A percentile compares a stretch with the other conserved stretches of the same genome.
Evolutionary conservation across 1,140 invertebrate species (phyloP).

Genomic region (Pseudomyrmex dendroicus): DNA sequence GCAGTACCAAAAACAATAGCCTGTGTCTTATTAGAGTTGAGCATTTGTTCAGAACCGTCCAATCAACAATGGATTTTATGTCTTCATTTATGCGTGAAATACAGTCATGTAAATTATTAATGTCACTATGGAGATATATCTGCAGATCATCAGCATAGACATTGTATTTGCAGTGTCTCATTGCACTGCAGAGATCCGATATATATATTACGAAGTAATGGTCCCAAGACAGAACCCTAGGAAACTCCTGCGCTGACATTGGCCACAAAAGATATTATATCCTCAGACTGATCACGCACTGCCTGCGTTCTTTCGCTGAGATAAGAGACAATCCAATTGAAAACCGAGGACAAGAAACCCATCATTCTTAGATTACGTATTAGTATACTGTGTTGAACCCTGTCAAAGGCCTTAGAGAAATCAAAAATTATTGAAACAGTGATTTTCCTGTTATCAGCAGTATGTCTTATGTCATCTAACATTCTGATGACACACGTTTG

Average conservation of each 20-base stretch:
- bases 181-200: not conserved
- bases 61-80: not conserved
- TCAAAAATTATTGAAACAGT: not conserved
- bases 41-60: not conserved
- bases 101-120: not conserved
- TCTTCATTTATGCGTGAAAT: not conserved
- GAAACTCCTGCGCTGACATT: not conserved
- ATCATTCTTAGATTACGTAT: not conserved
- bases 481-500: not conserved
- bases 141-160: too few species aligned
- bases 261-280: not conserved
- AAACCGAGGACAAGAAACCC: not conserved
- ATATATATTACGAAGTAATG: not conserved
- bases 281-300: not conserved
- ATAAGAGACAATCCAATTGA: not conserved
- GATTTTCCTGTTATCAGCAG: not conserved
- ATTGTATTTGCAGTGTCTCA: not conserved
- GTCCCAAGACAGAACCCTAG: not conserved
- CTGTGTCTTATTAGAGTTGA: not conserved
- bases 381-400: not conserved
- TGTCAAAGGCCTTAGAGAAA: not conserved
- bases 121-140: not conserved
- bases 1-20: not conserved
- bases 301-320: not conserved
- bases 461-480: not conserved